Evolutionary conservation across 2,113 vertebrate genomes (phyloP).

Genomic region (Agapornis roseicollis): DNA sequence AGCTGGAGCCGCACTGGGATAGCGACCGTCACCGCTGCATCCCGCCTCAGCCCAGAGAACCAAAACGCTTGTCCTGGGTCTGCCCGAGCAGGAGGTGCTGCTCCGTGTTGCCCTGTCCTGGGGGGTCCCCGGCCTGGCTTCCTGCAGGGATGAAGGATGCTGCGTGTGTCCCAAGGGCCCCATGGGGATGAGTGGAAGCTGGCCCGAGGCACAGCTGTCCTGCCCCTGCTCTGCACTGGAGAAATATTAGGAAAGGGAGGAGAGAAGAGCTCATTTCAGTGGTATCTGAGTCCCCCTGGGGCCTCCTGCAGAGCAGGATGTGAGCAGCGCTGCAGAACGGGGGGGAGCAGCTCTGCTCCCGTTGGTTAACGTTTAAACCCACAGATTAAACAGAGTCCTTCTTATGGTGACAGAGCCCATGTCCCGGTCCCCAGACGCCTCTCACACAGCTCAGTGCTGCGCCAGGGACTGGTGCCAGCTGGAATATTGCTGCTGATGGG

Average conservation of each 20-base stretch:
- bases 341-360: slow-evolving; percentile 11
- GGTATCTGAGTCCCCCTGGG: background rate
- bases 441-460: rapidly evolving
- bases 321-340: background rate
- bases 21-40: rapidly evolving
- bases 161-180: rapidly evolving
- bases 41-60: background rate
- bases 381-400: slow-evolving; percentile 16
- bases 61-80: rapidly evolving
- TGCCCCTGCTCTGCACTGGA: background rate
- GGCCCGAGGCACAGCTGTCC: background rate
- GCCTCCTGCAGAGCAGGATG: background rate
- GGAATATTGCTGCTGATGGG: rapidly evolving
- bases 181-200: rapidly evolving
- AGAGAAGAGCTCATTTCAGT: background rate
- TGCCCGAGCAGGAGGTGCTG: rapidly evolving
- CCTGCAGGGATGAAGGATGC: background rate
- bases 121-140: rapidly evolving
- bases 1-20: background rate
- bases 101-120: rapidly evolving
- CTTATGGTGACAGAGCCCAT: background rate
- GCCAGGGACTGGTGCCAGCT: background rate
- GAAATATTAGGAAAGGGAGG: background rate
- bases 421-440: background rate
- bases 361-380: slow-evolving; percentile 41